These are phyloP conservation scores for Psittacara wagleri DNA, from an alignment of 2,113 vertebrate genomes.

Conservation along the genomic window DNA sequence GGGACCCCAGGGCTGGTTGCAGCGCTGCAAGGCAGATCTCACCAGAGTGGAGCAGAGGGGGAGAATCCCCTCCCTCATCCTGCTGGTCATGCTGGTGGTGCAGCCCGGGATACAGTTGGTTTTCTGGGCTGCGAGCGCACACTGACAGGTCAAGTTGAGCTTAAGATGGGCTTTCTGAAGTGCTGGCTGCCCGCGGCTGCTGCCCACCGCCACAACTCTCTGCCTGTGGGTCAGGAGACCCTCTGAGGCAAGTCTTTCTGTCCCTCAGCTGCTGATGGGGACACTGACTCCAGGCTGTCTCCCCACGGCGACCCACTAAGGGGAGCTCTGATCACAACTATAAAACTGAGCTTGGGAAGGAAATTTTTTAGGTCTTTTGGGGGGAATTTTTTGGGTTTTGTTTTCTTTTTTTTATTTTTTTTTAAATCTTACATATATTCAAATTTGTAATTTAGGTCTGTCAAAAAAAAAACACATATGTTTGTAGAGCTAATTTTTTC, in stretches of 20 bases:
- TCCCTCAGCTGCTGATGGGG: background rate
- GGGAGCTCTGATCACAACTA: conserved; percentile 67
- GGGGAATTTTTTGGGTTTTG: too few species aligned
- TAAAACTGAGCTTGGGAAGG: background rate
- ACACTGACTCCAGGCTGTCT: background rate
- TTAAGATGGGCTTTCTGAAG: background rate
- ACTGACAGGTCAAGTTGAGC: background rate
- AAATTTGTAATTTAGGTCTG: too few species aligned
- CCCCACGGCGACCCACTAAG: conserved; percentile 26
- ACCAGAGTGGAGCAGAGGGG: background rate
- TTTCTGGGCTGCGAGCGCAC: background rate
- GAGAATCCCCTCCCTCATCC: background rate
- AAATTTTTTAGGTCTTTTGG: background rate
- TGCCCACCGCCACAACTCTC: background rate
- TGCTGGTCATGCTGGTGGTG: background rate
- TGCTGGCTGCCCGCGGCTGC: background rate
- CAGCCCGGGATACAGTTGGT: background rate
- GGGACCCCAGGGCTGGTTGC: background rate
- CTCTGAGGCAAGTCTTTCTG: background rate
- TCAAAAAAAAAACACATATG: fast-evolving
- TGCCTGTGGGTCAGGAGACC: background rate
- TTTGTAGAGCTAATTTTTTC: background rate
- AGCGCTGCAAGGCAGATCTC: background rate
- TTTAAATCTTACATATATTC: too few species aligned
- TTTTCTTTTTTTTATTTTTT: too few species aligned